Evolutionary conservation across 2,888 invertebrate species (phyloP).

Genomic region (Rhagium mordax): DNA sequence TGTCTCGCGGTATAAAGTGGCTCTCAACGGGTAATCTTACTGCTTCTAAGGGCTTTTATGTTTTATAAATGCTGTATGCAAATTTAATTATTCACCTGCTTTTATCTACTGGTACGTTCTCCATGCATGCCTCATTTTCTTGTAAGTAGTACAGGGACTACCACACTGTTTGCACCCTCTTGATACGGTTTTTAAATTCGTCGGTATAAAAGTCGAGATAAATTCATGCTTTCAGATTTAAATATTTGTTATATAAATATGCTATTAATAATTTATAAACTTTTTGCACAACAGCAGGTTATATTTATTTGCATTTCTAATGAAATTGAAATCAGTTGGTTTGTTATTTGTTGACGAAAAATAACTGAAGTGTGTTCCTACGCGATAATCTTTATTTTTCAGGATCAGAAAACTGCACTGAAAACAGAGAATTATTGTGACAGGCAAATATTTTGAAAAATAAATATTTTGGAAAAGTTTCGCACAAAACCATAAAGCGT

Average conservation of each 20-base stretch:
- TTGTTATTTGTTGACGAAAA: background rate
- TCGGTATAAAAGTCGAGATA: background rate
- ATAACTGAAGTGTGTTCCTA: background rate
- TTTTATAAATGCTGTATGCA: conserved; percentile 21
- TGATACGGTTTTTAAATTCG: background rate
- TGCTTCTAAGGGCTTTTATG: conserved; percentile 6
- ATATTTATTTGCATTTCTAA: background rate
- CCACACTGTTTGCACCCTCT: background rate
- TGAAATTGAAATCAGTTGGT: background rate
- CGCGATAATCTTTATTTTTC: too few relatives aligned
- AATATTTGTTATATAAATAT: background rate
- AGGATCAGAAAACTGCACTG: too few relatives aligned
- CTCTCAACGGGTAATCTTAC: background rate
- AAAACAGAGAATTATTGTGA: too few relatives aligned
- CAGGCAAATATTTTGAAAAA: too few relatives aligned
- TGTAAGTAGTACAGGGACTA: background rate
- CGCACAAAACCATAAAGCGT: too few relatives aligned
- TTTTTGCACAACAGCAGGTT: background rate
- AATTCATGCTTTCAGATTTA: background rate
- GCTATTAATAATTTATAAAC: background rate
- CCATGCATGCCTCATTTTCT: background rate
- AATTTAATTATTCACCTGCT: conserved; percentile 27
- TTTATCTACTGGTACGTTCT: background rate
- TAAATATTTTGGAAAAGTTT: too few relatives aligned
- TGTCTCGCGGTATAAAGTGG: background rate